Evolutionary conservation across 2,113 vertebrate species (phyloP).

Genomic region (Macrotus californicus): DNA sequence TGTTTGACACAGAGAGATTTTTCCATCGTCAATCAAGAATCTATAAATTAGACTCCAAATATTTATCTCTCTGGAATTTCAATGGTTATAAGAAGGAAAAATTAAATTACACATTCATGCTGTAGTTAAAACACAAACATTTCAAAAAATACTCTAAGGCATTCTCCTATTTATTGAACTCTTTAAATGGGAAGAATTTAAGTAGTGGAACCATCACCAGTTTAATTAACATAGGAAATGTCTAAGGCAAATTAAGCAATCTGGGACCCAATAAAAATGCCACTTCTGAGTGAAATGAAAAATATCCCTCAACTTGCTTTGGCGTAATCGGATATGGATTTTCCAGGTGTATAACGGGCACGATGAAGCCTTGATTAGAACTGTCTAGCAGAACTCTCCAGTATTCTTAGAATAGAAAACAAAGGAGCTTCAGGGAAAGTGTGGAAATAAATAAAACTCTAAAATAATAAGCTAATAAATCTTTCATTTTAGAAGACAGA

Average conservation of each 20-base stretch:
- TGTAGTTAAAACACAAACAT: conserved; percentile 22
- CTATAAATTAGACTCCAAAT: background rate
- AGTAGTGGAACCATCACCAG: background rate
- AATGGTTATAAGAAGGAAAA: background rate
- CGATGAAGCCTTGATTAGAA: background rate
- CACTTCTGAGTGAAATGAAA: conserved; percentile 31
- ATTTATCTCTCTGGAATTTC: conserved; percentile 34
- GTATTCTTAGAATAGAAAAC: background rate
- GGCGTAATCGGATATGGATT: conserved; percentile 7
- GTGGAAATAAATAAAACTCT: conserved; percentile 18
- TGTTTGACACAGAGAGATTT: conserved; percentile 1
- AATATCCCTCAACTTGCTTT: conserved; percentile 3
- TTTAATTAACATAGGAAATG: conserved; percentile 45
- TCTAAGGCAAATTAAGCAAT: conserved; percentile 44
- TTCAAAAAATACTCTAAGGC: conserved; percentile 20
- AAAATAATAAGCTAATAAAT: conserved; percentile 21
- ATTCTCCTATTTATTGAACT: conserved; percentile 42
- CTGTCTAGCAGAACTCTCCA: background rate
- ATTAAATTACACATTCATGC: conserved; percentile 5
- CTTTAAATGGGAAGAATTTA: conserved; percentile 17
- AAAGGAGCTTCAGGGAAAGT: conserved; percentile 7
- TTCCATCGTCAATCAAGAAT: conserved; percentile 30
- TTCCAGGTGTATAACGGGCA: background rate
- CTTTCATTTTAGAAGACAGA: background rate
- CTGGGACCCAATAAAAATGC: conserved; percentile 43